Base-by-base conservation (phyloP, 2,888 invertebrate genomes). In the Rhopalosiphum nymphaeae region DNA sequence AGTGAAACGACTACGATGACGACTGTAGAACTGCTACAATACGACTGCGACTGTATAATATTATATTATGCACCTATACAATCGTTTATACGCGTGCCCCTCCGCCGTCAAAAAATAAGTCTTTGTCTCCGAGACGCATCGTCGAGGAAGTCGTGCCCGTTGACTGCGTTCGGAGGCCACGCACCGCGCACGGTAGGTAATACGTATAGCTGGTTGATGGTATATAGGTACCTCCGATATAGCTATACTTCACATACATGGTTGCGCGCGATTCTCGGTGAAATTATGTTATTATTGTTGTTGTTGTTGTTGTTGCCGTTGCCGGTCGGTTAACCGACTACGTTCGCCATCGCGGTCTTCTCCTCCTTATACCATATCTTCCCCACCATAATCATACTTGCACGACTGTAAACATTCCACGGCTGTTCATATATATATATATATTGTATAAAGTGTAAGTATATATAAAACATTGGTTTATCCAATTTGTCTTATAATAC, bases 111-210 rank as follows among this genome's bases (percentile, higher is more conserved):
- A 87, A 61, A 67, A 67, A 67, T 16, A 84, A 89, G 36, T 94
- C 94, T 94, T 94, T 94, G 94, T 94, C 90, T 91, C 84, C 86
- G 91, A 61, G 91, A 90, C 91, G 90, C 86, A 90, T 49, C 93
- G 89, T 9, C 90, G 86, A 94, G 42, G 87, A 94, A 94, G 91
- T 94, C 94, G 94, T 94, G 94, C 90, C 90, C 94, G 90, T 94
- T 44, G 91, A 91, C 91, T 86, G 94, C 90, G 67, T 49, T 90
- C 89, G 84, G 78, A 56, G 84, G 78, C 84, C 89, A 29, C 56
- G 85, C 89, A 49, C 42, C 36, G 53, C 53, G 36, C 56, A 89
- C 42, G 89, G 78, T 78, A 78, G 78, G 78, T 78, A 78, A 67
- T 67, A 16, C 21, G 21, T 53, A 21, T 53, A 53, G 3, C 21